Evolutionary conservation across 2,113 vertebrate genomes (phyloP).

Genomic region (Theristicus caerulescens): DNA sequence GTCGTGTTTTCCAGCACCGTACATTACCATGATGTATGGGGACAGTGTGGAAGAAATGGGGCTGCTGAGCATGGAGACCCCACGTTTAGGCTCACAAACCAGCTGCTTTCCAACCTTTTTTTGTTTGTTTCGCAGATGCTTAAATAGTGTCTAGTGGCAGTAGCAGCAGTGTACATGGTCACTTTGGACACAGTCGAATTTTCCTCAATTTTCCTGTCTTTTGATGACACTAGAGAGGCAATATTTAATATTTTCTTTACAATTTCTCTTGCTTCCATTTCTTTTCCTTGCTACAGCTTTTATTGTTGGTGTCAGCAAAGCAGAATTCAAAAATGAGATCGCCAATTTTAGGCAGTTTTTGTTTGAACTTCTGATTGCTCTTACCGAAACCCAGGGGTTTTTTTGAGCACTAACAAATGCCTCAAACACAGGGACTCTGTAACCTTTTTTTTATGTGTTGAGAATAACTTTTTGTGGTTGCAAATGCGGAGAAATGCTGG

Average conservation of each 20-base stretch:
- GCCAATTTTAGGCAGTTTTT: not conserved
- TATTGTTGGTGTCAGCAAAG: not conserved
- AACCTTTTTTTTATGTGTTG: not conserved
- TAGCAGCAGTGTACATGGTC: fast-evolving
- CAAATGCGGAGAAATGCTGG: not conserved
- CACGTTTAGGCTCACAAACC: not conserved
- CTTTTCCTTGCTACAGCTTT: not conserved
- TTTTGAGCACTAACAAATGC: not conserved
- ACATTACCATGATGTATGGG: fast-evolving
- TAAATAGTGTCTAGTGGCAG: not conserved
- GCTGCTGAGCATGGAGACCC: not conserved
- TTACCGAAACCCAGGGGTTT: not conserved
- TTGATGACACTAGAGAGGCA: not conserved
- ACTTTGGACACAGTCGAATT: not conserved
- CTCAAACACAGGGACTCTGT: not conserved
- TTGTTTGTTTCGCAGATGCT: not conserved
- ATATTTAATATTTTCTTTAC: not conserved
- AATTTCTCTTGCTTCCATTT: not conserved
- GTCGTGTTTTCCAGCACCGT: not conserved
- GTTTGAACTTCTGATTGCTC: not conserved
- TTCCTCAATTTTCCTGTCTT: not conserved
- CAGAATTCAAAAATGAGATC: not conserved
- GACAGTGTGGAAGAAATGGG: not conserved
- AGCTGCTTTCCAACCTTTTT: not conserved
- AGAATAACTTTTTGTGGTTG: not conserved